Evolutionary conservation across 2,797 vertebrate genomes (phyloP).

Genomic region (Malurus splendens): DNA sequence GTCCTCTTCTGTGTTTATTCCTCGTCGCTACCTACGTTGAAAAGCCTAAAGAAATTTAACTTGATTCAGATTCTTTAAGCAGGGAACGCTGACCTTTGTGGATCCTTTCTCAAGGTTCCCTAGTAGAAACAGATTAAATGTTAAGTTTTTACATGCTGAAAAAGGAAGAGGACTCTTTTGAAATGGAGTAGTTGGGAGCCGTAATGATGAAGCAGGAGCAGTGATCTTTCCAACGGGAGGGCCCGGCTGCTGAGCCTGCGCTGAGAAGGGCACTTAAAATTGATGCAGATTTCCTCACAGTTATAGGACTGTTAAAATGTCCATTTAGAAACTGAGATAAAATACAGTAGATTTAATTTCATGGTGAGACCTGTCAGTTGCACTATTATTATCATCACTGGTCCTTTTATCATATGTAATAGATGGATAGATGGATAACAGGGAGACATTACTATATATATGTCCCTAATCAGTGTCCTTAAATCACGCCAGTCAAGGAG

Average conservation of each 20-base stretch:
- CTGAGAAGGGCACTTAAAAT: slow-evolving; percentile 16
- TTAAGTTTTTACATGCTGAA: slow-evolving; percentile 46
- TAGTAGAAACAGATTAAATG: slow-evolving; percentile 47
- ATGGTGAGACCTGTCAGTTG: slow-evolving; percentile 46
- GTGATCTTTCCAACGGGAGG: slow-evolving; percentile 50
- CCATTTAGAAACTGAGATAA: slow-evolving; percentile 49
- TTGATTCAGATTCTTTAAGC: slow-evolving; percentile 37
- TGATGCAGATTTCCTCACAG: slow-evolving; percentile 37
- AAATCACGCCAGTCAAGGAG: slow-evolving; percentile 1
- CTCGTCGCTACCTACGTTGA: slow-evolving; percentile 53
- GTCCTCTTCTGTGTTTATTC: slow-evolving; percentile 62
- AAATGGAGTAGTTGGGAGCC: slow-evolving; percentile 47
- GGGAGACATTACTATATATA: slow-evolving; percentile 1
- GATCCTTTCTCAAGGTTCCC: neutral
- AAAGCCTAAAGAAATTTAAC: slow-evolving; percentile 54
- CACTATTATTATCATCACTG: slow-evolving; percentile 32
- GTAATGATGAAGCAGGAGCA: slow-evolving; percentile 34
- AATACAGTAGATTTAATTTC: slow-evolving; percentile 45
- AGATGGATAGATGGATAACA: slow-evolving; percentile 40
- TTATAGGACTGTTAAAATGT: slow-evolving; percentile 26
- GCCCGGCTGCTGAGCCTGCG: neutral
- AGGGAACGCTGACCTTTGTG: slow-evolving; percentile 25
- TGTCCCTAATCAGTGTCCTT: slow-evolving; percentile 12
- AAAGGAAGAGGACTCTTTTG: slow-evolving; percentile 30
- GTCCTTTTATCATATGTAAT: slow-evolving; percentile 54